A percentile compares a stretch with the other conserved stretches of the same genome.
These are phyloP conservation scores for Arion vulgaris DNA, from an alignment of 1,140 invertebrate genomes.

Conservation along the genomic window DNA sequence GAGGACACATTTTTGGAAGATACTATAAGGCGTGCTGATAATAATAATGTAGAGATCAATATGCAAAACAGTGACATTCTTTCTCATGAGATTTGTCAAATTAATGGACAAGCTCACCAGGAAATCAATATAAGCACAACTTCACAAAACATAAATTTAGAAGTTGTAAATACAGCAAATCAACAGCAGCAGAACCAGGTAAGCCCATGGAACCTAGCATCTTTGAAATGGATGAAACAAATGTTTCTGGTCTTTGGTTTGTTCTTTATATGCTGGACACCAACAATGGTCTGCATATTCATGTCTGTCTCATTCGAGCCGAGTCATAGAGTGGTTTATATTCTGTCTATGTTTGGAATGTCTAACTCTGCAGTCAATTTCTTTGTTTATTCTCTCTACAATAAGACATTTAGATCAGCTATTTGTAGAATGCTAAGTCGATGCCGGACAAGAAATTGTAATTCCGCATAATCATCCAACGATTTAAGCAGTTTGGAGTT, in stretches of 20 bases:
- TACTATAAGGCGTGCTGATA: no score
- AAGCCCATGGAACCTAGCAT: neutral
- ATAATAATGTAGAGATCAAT: no score
- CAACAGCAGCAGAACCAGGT: neutral
- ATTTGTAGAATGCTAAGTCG: neutral
- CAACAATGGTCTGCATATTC: neutral
- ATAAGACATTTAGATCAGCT: neutral
- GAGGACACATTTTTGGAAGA: no score
- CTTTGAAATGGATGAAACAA: slow-evolving; percentile 25
- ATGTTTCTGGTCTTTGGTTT: slow-evolving; percentile 25
- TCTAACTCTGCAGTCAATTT: slow-evolving; percentile 27
- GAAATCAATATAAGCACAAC: no score
- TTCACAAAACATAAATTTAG: no score
- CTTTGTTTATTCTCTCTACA: slow-evolving; percentile 19
- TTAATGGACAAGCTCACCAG: no score
- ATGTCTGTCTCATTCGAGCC: neutral
- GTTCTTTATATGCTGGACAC: slow-evolving; percentile 23
- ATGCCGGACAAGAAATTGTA: no score
- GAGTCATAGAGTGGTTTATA: neutral
- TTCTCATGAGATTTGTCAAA: no score
- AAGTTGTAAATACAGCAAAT: no score
- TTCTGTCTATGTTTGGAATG: neutral
- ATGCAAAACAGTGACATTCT: no score
- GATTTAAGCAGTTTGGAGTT: no score
- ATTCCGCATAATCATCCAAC: no score